These are phyloP conservation scores for Ptychodera flava DNA, from an alignment of 35 echinoderm and acorn worm genomes.

Conservation along the genomic window DNA sequence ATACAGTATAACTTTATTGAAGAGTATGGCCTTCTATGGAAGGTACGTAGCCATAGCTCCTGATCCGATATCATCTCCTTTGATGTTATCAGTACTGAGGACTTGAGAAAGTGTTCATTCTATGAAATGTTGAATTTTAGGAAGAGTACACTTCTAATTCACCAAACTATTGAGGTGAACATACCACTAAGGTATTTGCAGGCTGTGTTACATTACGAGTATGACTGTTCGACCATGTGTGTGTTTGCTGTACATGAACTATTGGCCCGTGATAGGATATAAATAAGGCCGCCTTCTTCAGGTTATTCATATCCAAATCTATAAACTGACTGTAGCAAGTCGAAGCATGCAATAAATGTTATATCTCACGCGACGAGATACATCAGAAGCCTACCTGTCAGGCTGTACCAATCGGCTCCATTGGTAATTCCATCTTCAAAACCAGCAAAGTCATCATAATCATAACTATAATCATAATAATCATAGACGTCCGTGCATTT, in stretches of 20 bases:
- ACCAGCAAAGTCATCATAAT: background rate
- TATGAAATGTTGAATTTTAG: no score
- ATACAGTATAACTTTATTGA: no score
- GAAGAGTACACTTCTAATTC: no score
- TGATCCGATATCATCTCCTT: no score
- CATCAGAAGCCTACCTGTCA: conserved; percentile 29
- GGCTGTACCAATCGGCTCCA: conserved; percentile 77
- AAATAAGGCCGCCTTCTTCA: no score
- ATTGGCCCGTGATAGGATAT: no score
- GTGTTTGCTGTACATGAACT: background rate
- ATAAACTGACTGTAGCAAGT: background rate
- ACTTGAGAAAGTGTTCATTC: no score
- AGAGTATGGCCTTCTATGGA: no score
- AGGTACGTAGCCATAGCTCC: no score
- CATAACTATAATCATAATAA: background rate
- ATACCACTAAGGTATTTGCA: no score
- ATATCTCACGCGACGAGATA: background rate
- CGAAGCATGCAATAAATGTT: background rate
- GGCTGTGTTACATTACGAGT: background rate
- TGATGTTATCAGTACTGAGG: no score
- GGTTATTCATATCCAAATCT: background rate
- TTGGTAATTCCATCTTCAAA: conserved; percentile 85
- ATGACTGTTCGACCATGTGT: background rate
- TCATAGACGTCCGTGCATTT: conserved; percentile 10
- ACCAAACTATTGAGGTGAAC: no score